phyloP scores from a whole-genome alignment of 2,797 vertebrate species.

The Momotus momota region DNA sequence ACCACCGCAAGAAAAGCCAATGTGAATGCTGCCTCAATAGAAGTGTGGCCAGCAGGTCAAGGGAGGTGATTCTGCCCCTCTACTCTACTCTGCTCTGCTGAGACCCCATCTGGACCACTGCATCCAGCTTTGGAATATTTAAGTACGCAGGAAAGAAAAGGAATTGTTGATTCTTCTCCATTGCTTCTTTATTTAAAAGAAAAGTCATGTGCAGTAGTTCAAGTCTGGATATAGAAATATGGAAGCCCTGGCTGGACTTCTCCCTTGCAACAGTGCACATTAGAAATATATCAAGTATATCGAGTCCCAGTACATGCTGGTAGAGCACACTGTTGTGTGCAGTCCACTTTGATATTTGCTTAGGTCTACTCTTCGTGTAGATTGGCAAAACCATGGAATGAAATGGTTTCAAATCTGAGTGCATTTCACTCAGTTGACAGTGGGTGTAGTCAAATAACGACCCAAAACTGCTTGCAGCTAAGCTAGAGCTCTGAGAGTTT shows the following conservation, averaged over 20 bases:
- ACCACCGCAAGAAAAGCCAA: background rate
- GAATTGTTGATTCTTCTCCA: background rate
- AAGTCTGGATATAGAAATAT: background rate
- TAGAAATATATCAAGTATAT: background rate
- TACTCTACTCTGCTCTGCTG: too few relatives aligned
- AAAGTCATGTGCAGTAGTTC: accelerated
- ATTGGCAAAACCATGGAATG: background rate
- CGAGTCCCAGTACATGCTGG: background rate
- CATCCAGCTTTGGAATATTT: background rate
- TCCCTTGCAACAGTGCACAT: background rate
- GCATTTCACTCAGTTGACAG: background rate
- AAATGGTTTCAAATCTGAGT: background rate
- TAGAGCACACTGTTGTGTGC: background rate
- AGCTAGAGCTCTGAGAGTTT: background rate
- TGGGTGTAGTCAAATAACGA: background rate
- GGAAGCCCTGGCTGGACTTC: background rate
- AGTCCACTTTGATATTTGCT: background rate
- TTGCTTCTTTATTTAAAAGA: background rate
- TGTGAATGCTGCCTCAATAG: background rate
- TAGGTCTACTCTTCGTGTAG: background rate
- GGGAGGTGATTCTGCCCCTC: too few relatives aligned
- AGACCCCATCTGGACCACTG: too few relatives aligned
- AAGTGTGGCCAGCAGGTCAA: too few relatives aligned
- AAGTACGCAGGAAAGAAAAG: background rate
- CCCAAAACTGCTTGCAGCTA: background rate